Evolutionary conservation across 2,797 vertebrate species (phyloP).

Genomic region (Xerus rutilus): DNA sequence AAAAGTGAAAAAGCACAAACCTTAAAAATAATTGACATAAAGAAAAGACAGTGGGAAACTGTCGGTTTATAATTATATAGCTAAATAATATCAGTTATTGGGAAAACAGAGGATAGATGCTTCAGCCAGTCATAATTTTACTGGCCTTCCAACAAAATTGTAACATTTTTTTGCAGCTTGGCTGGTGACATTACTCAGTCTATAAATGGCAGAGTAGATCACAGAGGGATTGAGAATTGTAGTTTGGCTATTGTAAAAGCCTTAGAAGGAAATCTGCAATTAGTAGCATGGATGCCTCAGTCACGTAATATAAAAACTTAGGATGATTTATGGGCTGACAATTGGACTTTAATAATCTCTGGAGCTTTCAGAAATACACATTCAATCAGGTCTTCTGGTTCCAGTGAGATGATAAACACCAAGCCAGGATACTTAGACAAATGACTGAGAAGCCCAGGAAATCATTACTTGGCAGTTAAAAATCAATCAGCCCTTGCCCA

Average conservation of each 20-base stretch:
- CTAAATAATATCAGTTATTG: neutral
- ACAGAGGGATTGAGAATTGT: constrained; percentile 40
- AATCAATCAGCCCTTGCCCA: constrained; percentile 63
- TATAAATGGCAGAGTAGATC: constrained; percentile 54
- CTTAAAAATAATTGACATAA: neutral
- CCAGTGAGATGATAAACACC: constrained; percentile 74
- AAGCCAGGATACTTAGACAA: constrained; percentile 68
- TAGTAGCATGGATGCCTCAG: constrained; percentile 71
- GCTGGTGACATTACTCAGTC: constrained; percentile 29
- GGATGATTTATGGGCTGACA: constrained; percentile 76
- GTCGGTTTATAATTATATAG: neutral
- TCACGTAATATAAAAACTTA: constrained; percentile 72
- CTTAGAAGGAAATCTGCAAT: constrained; percentile 75
- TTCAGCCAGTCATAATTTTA: constrained; percentile 25
- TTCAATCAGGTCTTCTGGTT: constrained; percentile 75
- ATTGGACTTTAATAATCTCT: constrained; percentile 76
- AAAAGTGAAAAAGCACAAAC: neutral
- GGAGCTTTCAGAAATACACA: constrained; percentile 68
- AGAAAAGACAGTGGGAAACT: neutral
- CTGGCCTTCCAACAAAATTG: constrained; percentile 19
- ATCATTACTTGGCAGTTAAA: constrained; percentile 73
- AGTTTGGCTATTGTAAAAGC: constrained; percentile 47
- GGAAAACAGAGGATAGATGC: neutral
- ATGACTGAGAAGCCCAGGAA: constrained; percentile 72
- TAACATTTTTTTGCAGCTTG: neutral